Base-by-base conservation (phyloP, 2,888 invertebrate genomes). In the Troglohyphantes excavatus region DNA sequence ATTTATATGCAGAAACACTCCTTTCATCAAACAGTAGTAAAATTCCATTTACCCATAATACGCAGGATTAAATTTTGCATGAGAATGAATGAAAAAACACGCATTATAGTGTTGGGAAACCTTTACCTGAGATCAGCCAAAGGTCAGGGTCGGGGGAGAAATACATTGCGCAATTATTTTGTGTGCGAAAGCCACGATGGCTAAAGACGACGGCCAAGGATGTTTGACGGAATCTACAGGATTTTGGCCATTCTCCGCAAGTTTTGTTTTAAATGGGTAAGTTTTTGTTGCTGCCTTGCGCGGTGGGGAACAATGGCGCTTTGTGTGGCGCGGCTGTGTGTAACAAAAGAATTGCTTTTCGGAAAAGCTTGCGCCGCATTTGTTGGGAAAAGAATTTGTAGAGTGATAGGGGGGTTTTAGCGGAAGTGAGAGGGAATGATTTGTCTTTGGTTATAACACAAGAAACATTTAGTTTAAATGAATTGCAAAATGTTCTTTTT, bases 401-500 rank as follows among this genome's bases (percentile, higher is more conserved):
- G 53, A 53, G 53, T 53, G 53, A 53, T 53, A 53, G 17, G 53
- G 39, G 13, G 53, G 13, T 53, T 33, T 53, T 53, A 53, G n/a
- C 53, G 53, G 53, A 53, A 53, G 53, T 53, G 2, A 53, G n/a
- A 0, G n/a, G 17, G 3, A 39, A 39, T 39, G 53, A 53, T n/a
- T 53, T 53, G 17, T n/a, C 39, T n/a, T n/a, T 13, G 53, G 53
- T 53, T 53, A 53, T 53, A 53, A 53, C 53, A 53, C 53, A 53
- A 53, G 53, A 53, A 53, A 17, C 53, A 53, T 53, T 53, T 53
- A 53, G 53, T 53, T 53, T 53, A 53, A 53, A 53, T 53, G 53
- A 53, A 53, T 53, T 53, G 53, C n/a, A n/a, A 53, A 53, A 53
- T 53, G 33, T 13, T 7, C 39, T 9, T 7, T n/a, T 53, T 13